phyloP scores from a whole-genome alignment of 2,797 vertebrate genomes.

The Anomalospiza imberbis region DNA sequence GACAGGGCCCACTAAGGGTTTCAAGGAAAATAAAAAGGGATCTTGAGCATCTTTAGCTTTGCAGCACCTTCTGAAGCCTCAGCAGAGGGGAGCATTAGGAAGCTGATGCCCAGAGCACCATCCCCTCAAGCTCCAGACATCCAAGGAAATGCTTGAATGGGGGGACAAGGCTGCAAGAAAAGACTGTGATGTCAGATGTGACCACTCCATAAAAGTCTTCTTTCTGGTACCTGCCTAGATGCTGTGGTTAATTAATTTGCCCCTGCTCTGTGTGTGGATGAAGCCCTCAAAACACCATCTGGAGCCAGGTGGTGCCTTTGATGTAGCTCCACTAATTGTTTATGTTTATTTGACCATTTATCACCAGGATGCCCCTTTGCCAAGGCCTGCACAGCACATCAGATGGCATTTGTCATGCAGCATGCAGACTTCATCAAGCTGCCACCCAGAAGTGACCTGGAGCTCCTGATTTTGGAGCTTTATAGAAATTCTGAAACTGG shows the following conservation, averaged over 20 bases:
- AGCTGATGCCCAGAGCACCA: neutral
- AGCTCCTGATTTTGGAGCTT: neutral
- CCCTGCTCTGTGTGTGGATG: neutral
- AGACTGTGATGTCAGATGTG: neutral
- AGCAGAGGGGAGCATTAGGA: neutral
- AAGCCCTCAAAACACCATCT: neutral
- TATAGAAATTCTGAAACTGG: neutral
- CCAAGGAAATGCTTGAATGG: neutral
- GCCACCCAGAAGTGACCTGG: neutral
- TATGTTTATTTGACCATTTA: conserved; percentile 14
- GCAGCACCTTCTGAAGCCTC: neutral
- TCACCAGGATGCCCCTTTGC: neutral
- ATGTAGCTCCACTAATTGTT: neutral
- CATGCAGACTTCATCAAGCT: neutral
- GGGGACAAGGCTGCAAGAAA: neutral
- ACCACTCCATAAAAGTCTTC: neutral
- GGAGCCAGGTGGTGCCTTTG: neutral
- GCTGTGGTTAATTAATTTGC: neutral
- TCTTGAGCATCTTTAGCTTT: neutral
- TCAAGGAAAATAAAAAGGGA: neutral
- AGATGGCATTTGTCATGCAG: neutral
- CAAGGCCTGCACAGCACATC: neutral
- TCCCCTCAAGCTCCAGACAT: neutral
- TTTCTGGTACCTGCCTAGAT: neutral
- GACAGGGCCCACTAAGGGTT: neutral